Evolutionary conservation across 2,888 invertebrate genomes (phyloP).

Genomic region (Thumatha senex): DNA sequence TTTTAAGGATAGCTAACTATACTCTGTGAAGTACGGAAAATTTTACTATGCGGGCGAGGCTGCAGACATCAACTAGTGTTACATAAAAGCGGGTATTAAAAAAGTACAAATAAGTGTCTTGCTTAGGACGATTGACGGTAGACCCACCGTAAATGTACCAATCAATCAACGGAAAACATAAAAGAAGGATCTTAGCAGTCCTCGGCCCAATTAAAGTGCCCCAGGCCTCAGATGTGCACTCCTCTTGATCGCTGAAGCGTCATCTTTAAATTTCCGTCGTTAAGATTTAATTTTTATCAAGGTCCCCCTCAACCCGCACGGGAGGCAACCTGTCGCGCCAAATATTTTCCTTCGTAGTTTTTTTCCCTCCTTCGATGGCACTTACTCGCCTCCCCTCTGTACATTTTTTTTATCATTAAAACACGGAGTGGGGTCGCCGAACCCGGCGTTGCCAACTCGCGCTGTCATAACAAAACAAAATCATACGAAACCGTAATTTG

Average conservation of each 20-base stretch:
- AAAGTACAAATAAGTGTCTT: slow-evolving; percentile 38
- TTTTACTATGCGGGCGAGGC: no score
- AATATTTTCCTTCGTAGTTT: slow-evolving; percentile 83
- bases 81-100: slow-evolving; percentile 28
- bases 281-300: slow-evolving; percentile 84
- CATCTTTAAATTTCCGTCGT: slow-evolving; percentile 84
- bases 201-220: slow-evolving; percentile 79
- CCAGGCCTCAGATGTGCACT: slow-evolving; percentile 80
- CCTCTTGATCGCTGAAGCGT: slow-evolving; percentile 83
- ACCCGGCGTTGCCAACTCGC: slow-evolving; percentile 75
- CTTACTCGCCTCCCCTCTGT: slow-evolving; percentile 79
- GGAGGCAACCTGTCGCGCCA: slow-evolving; percentile 82
- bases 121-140: slow-evolving; percentile 36
- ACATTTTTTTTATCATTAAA: slow-evolving; percentile 84
- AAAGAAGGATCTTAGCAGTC: slow-evolving; percentile 52
- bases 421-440: slow-evolving; percentile 81
- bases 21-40: no score
- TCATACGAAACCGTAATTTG: slow-evolving; percentile 65
- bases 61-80: no score
- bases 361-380: slow-evolving; percentile 81
- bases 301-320: slow-evolving; percentile 52
- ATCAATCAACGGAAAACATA: slow-evolving; percentile 52
- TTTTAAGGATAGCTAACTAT: no score
- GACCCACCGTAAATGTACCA: slow-evolving; percentile 48
- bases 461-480: slow-evolving; percentile 82